A percentile compares a stretch with the other conserved stretches of the same genome.
Conservation (phyloP, 2,113 vertebrate species). For the Rafetus swinhoei region DNA sequence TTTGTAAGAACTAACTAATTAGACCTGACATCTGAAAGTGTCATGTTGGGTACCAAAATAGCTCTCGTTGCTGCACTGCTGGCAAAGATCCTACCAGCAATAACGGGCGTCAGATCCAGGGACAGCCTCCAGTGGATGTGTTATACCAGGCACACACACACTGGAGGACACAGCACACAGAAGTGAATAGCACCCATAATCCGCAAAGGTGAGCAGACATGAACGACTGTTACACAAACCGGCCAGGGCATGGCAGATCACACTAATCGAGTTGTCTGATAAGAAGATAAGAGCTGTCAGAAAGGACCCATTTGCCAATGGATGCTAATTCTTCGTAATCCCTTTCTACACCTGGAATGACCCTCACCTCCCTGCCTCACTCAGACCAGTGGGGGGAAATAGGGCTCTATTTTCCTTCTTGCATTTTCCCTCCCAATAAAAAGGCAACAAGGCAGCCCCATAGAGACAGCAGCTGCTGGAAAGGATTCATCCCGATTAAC, state of each 20-base stretch:
- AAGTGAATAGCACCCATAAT: not conserved
- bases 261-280: not conserved
- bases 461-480: not conserved
- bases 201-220: not conserved
- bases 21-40: conserved; percentile 39
- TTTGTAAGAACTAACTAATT: conserved; percentile 58
- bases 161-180: not conserved
- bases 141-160: not conserved
- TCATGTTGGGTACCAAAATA: conserved; percentile 43
- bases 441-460: not conserved
- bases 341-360: rapidly evolving
- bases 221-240: not conserved
- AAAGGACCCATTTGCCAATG: not conserved
- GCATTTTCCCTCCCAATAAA: not conserved
- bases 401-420: not conserved
- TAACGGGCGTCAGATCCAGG: rapidly evolving
- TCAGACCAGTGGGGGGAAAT: rapidly evolving
- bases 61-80: not conserved
- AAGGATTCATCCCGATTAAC: not conserved
- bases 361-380: not conserved
- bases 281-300: not conserved
- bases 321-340: not conserved
- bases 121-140: rapidly evolving
- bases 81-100: not conserved
- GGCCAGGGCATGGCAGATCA: not conserved